Base-by-base conservation (phyloP, 2,888 invertebrate species). In the Tipula helvola region DNA sequence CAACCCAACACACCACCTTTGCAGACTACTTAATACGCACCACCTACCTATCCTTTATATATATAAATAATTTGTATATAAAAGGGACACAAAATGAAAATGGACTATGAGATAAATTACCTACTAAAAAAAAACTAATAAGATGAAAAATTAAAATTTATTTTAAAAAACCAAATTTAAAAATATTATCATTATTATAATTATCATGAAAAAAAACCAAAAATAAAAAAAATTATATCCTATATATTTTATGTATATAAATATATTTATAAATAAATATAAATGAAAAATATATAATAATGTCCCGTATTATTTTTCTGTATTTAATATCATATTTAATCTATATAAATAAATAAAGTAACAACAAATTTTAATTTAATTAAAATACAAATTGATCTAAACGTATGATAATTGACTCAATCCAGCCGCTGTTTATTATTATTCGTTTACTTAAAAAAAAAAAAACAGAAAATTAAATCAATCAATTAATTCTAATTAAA, bases 1-100 rank as follows among this genome's bases (percentile, higher is more conserved):
- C 42, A 88, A 88, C 87, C 0, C 89, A 90, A 87, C 89, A 89
- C 88, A 87, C 52, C 13, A 84, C 84, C n/a, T 39, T 39, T 84
- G 7, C 8, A n/a, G 16, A 8, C 13, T 41, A 84, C 36, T 84
- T 39, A n/a, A 39, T 12, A 84, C n/a, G 39, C 36, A 39, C 28
- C 36, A 39, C 28, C 28, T 28, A 28, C 83, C 36, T 52, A 52
- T 3, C n/a, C 52, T 52, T 10, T 47, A n/a, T 52, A n/a, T 52
- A 52, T 52, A 7, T n/a, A 52, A 52, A n/a, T 52, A 16, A 52
- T 52, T 52, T 52, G n/a, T 16, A 52, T n/a, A 52, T 52, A 16
- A n/a, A 47, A n/a, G 52, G n/a, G 52, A 3, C 52, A 52, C 52
- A 52, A 52, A 52, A n/a, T 52, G 41, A 39, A 36, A 36, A n/a